phyloP scores from a whole-genome alignment of 64 coral and sea anemone genomes.

The Stichodactyla mertensii region DNA sequence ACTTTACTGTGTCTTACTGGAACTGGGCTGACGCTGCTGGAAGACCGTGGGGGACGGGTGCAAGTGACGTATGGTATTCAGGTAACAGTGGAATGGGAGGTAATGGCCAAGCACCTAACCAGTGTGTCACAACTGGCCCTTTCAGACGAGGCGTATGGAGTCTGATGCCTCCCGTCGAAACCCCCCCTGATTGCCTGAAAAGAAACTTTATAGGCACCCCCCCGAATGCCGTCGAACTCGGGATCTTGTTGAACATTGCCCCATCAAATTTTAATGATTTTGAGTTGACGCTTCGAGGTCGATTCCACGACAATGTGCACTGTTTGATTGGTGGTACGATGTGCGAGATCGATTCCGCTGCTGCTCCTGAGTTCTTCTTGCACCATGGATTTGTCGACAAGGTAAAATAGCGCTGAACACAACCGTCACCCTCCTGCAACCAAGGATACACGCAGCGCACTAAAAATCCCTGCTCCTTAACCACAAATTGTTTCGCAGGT shows the following conservation, averaged over 20 bases:
- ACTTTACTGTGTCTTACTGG: slow-evolving; percentile 63
- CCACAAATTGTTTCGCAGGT: no score
- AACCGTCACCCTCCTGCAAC: no score
- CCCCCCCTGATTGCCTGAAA: not conserved
- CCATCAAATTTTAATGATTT: slow-evolving; percentile 19
- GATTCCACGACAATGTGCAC: slow-evolving; percentile 23
- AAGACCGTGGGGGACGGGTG: not conserved
- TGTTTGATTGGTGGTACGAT: slow-evolving; percentile 38
- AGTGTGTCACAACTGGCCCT: slow-evolving; percentile 38
- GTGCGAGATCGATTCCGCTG: slow-evolving; percentile 29
- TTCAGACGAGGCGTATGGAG: slow-evolving; percentile 28
- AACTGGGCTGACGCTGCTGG: slow-evolving; percentile 33
- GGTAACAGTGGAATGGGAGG: slow-evolving; percentile 57
- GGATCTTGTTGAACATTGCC: not conserved
- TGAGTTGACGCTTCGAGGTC: slow-evolving; percentile 17
- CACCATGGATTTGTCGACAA: slow-evolving; percentile 46
- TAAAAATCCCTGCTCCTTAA: no score
- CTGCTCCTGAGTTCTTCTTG: slow-evolving; percentile 51
- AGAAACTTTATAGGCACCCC: not conserved
- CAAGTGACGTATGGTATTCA: slow-evolving; percentile 15
- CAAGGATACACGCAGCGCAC: no score
- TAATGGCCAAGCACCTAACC: slow-evolving; percentile 8
- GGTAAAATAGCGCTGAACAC: not conserved
- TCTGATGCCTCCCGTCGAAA: slow-evolving; percentile 21
- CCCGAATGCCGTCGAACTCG: slow-evolving; percentile 26